Percentiles rank a stretch among this genome's conserved stretches.
phyloP scores from a whole-genome alignment of 2,888 invertebrate species.

The Microdon myrmicae region DNA sequence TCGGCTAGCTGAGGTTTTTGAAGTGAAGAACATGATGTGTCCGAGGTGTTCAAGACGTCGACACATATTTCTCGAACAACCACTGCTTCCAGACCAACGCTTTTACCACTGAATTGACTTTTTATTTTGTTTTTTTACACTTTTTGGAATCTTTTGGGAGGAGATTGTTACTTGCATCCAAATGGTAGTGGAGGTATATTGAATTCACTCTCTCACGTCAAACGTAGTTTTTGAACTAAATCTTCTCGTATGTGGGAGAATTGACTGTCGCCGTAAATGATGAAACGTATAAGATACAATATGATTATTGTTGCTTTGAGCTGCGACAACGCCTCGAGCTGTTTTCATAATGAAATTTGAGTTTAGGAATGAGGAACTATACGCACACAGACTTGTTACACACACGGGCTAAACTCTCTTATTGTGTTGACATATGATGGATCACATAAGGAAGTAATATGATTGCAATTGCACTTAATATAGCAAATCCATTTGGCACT shows the following conservation, averaged over 20 bases:
- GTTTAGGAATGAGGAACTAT: not conserved
- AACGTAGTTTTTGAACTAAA: not conserved
- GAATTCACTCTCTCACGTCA: not conserved
- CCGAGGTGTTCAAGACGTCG: conserved; percentile 1
- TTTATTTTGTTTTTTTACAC: not conserved
- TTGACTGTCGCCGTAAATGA: conserved; percentile 20
- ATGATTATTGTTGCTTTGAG: conserved; percentile 7
- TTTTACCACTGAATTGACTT: not conserved
- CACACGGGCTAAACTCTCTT: not conserved
- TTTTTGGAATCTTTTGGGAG: conserved; percentile 1
- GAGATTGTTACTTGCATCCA: conserved; percentile 5
- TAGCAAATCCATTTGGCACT: conserved; percentile 14
- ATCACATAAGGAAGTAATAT: conserved; percentile 10
- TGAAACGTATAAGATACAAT: conserved; percentile 1
- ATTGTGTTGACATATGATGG: conserved; percentile 3
- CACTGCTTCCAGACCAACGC: conserved; percentile 3
- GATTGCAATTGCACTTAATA: conserved; percentile 14
- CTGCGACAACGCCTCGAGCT: conserved; percentile 14
- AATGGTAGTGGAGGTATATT: conserved; percentile 1
- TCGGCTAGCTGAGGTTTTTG: conserved; percentile 10
- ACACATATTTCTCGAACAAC: conserved; percentile 17
- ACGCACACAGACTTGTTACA: conserved; percentile 8
- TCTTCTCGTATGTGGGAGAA: conserved; percentile 4
- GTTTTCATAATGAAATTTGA: conserved; percentile 12
- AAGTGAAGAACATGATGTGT: not conserved